Evolutionary conservation across 2,888 invertebrate species (phyloP).

Genomic region (Tricholauxania praeusta): DNA sequence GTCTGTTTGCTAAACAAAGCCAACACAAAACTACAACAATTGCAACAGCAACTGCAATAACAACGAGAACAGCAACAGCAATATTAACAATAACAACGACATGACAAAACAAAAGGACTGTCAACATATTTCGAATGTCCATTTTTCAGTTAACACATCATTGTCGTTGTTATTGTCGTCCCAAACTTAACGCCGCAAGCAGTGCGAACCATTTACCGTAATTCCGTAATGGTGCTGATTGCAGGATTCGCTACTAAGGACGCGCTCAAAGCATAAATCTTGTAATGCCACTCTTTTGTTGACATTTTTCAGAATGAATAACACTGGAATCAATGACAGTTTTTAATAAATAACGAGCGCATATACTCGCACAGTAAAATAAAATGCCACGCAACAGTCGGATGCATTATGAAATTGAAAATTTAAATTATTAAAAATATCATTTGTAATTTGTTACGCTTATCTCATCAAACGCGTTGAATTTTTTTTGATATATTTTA

Average conservation of each 20-base stretch:
- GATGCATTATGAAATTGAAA: no score
- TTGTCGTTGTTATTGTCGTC: neutral
- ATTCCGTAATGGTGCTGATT: conserved; percentile 24
- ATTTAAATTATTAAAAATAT: no score
- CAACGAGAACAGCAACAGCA: neutral
- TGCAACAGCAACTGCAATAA: neutral
- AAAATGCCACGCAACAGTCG: no score
- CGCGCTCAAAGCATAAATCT: neutral
- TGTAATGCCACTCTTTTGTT: neutral
- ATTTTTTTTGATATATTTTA: no score
- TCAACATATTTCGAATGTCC: conserved; percentile 44
- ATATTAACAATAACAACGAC: conserved; percentile 4
- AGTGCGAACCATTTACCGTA: conserved; percentile 18
- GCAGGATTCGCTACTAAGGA: conserved; percentile 12
- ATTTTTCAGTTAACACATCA: conserved; percentile 43
- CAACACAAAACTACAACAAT: neutral
- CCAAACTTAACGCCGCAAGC: neutral
- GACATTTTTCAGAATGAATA: neutral
- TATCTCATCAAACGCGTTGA: no score
- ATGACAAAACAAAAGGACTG: conserved; percentile 24
- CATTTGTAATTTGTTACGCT: no score
- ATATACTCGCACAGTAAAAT: no score
- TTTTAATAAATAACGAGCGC: conserved; percentile 12
- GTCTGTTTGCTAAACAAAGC: conserved; percentile 23
- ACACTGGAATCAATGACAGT: conserved; percentile 13